A percentile compares a stretch with the other conserved stretches of the same genome.
Conservation (phyloP, 2,113 vertebrate genomes). For the Brachypteracias leptosomus region DNA sequence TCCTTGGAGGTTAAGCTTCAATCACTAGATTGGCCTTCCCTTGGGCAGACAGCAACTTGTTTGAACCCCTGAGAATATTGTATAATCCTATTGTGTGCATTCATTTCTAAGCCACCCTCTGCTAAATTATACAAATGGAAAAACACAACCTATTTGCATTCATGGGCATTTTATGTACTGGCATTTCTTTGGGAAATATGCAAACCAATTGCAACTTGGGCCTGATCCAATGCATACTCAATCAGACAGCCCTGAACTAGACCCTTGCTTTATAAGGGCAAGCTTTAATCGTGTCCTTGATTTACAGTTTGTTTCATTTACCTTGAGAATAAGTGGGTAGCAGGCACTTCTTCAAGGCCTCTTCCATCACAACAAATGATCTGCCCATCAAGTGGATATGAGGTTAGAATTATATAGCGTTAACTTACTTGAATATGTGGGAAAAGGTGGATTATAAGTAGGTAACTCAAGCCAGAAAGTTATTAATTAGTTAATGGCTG, state of each 20-base stretch:
- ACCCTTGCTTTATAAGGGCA: not conserved
- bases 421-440: constrained; percentile 17
- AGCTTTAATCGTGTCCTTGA: not conserved
- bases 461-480: not conserved
- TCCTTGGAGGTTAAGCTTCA: constrained; percentile 6
- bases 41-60: not conserved
- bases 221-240: not conserved
- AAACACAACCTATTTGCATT: constrained; percentile 46
- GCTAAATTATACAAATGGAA: constrained; percentile 40
- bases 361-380: constrained; percentile 15
- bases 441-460: constrained; percentile 16
- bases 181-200: constrained; percentile 48
- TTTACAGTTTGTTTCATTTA: constrained; percentile 48
- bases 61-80: constrained; percentile 59
- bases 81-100: constrained; percentile 56
- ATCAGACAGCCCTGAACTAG: constrained; percentile 2
- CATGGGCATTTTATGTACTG: constrained; percentile 14
- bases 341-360: constrained; percentile 10
- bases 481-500: constrained; percentile 60
- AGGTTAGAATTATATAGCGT: constrained; percentile 8
- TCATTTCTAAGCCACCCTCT: constrained; percentile 52
- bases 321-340: constrained; percentile 52
- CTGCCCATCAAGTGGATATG: constrained; percentile 7
- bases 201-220: constrained; percentile 39
- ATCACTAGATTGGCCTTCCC: not conserved